These are phyloP conservation scores for Eonycteris spelaea DNA, from an alignment of 2,113 vertebrate species.

Conservation along the genomic window DNA sequence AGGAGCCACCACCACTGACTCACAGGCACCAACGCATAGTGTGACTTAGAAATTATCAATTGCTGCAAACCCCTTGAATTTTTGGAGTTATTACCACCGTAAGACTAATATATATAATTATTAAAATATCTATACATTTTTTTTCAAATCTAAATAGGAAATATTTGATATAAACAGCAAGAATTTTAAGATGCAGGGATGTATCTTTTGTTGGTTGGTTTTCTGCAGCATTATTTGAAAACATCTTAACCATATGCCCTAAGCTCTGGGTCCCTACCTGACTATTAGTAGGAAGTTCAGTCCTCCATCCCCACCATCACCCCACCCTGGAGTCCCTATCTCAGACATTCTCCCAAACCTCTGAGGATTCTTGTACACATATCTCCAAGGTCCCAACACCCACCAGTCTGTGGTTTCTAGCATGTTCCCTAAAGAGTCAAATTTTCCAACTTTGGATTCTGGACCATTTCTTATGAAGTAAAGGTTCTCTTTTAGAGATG, in stretches of 20 bases:
- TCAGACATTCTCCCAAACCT: not conserved
- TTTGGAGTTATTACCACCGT: not conserved
- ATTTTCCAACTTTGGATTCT: not conserved
- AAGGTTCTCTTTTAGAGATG: not conserved
- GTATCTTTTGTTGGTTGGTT: not conserved
- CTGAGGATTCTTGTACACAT: not conserved
- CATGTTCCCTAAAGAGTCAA: not conserved
- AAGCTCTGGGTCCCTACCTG: not conserved
- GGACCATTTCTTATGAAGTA: not conserved
- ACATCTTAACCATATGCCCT: not conserved
- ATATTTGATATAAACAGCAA: not conserved
- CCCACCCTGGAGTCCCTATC: not conserved
- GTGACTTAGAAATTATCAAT: not conserved
- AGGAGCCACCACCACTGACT: not conserved
- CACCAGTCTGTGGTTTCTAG: not conserved
- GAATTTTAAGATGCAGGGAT: not conserved
- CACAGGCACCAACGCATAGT: not conserved
- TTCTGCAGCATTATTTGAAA: not conserved
- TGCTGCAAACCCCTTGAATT: not conserved
- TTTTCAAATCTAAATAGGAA: not conserved
- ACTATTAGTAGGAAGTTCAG: not conserved
- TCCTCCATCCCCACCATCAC: not conserved
- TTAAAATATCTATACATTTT: not conserved
- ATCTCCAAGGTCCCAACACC: not conserved
- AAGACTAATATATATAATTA: conserved; percentile 10